A percentile compares a stretch with the other conserved stretches of the same genome.
phyloP scores from a whole-genome alignment of 2,797 vertebrate species.

The Sebastes vulpes region DNA sequence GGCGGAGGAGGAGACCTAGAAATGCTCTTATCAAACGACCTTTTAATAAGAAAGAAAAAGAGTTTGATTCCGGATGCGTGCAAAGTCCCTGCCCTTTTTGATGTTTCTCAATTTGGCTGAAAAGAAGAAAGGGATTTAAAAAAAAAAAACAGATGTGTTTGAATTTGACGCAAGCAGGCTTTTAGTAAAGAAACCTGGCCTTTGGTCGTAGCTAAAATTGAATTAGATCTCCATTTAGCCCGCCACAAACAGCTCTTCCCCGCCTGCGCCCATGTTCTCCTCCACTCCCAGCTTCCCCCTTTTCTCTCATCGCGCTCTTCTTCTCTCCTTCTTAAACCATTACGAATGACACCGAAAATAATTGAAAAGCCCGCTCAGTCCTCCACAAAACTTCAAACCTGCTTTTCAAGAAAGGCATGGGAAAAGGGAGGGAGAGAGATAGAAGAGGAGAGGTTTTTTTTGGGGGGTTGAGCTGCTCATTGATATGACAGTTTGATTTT shows the following conservation, averaged over 20 bases:
- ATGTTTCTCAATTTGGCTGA: conserved; percentile 4
- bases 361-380: conserved; percentile 61
- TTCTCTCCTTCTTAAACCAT: conserved; percentile 41
- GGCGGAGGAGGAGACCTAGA: neutral
- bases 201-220: conserved; percentile 62
- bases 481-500: conserved; percentile 86
- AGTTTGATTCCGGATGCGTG: neutral
- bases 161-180: conserved; percentile 50
- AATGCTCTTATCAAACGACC: conserved; percentile 27
- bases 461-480: conserved; percentile 51
- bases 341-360: conserved; percentile 65
- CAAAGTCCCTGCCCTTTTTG: conserved; percentile 12
- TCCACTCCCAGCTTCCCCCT: neutral
- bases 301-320: conserved; percentile 21
- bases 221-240: conserved; percentile 71
- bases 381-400: conserved; percentile 57
- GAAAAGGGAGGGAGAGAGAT: conserved; percentile 28
- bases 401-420: conserved; percentile 49
- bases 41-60: conserved; percentile 28
- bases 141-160: conserved; percentile 41
- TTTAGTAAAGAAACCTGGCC: conserved; percentile 51
- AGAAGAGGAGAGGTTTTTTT: conserved; percentile 27
- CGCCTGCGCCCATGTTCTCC: conserved; percentile 24
- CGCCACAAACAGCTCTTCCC: conserved; percentile 32
- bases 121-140: conserved; percentile 34